Evolutionary conservation across 2,113 vertebrate species (phyloP).

Genomic region (Tupaia tana): DNA sequence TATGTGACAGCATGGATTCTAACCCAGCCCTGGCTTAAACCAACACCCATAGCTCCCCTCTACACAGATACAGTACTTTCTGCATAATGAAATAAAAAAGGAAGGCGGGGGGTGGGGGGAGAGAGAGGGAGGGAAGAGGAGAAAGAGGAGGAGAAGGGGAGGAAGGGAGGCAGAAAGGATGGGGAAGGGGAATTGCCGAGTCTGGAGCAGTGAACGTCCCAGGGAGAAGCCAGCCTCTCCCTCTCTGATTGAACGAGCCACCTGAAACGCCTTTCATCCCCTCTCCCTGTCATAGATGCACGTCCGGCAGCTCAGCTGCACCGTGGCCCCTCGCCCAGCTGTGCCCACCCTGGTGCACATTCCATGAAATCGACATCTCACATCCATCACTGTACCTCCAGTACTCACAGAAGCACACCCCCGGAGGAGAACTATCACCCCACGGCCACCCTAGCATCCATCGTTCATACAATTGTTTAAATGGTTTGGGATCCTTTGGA

Average conservation of each 20-base stretch:
- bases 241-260: background rate
- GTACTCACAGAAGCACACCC: constrained; percentile 56
- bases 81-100: background rate
- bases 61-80: background rate
- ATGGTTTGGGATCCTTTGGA: constrained; percentile 72
- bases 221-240: background rate
- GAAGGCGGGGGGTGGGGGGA: accelerated
- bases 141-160: background rate
- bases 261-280: background rate
- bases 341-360: constrained; percentile 45
- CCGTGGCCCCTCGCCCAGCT: background rate
- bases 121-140: accelerated
- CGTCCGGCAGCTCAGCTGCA: background rate
- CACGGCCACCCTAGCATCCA: background rate
- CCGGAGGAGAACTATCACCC: constrained; percentile 61
- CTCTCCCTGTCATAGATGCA: background rate
- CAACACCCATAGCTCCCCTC: background rate
- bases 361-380: constrained; percentile 58
- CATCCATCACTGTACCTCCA: constrained; percentile 71
- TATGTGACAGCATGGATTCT: background rate
- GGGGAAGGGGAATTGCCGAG: background rate
- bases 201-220: background rate
- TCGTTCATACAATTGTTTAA: constrained; percentile 77
- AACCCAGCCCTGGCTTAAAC: background rate
- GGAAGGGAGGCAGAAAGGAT: too few species aligned